phyloP scores from a whole-genome alignment of 2,888 invertebrate species.

The Laothoe populi region DNA sequence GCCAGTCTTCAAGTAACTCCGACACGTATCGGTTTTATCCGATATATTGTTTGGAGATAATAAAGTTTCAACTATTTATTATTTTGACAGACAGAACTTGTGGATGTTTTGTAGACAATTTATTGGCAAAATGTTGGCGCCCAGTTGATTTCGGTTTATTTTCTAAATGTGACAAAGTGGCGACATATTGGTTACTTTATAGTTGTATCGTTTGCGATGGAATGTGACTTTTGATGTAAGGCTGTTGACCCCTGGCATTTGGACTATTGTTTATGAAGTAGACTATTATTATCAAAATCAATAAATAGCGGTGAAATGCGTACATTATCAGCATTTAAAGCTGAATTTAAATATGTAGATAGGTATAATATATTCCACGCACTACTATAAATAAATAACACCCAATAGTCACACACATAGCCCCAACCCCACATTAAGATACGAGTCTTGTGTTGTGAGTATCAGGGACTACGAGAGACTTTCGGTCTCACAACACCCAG shows the following conservation, averaged over 20 bases:
- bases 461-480: too few relatives aligned
- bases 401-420: too few relatives aligned
- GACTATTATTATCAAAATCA: background rate
- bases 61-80: conserved; percentile 32
- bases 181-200: background rate
- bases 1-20: conserved; percentile 49
- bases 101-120: conserved; percentile 17
- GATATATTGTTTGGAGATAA: conserved; percentile 26
- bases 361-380: too few relatives aligned
- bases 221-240: background rate
- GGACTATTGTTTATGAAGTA: background rate
- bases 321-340: too few relatives aligned
- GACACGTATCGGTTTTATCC: conserved; percentile 53
- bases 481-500: too few relatives aligned
- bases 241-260: background rate
- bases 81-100: conserved; percentile 21
- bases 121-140: conserved; percentile 12
- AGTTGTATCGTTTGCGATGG: background rate
- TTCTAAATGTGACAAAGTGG: background rate
- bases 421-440: too few relatives aligned
- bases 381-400: too few relatives aligned
- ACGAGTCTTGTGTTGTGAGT: too few relatives aligned
- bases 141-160: background rate
- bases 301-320: too few relatives aligned
- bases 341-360: too few relatives aligned